phyloP scores from a whole-genome alignment of 2,113 vertebrate genomes.

The Tiliqua scincoides region DNA sequence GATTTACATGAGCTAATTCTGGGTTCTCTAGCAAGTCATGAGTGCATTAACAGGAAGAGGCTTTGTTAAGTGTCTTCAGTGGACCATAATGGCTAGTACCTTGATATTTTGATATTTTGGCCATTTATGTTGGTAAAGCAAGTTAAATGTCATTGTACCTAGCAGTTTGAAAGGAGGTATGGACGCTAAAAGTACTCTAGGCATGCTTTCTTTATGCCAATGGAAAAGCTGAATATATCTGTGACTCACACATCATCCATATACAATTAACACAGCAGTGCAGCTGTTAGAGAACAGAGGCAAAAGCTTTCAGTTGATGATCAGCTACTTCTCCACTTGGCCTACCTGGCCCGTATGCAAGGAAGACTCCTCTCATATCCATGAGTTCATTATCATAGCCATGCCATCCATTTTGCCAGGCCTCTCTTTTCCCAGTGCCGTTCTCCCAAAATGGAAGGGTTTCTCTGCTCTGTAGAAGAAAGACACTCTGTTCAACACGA shows the following conservation, averaged over 20 bases:
- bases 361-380: slow-evolving; percentile 92
- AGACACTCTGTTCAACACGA: background rate
- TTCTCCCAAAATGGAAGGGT: slow-evolving; percentile 92
- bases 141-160: background rate
- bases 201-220: background rate
- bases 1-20: background rate
- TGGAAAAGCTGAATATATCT: background rate
- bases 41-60: background rate
- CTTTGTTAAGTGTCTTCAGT: background rate
- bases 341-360: slow-evolving; percentile 92
- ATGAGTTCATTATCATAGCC: slow-evolving; percentile 93
- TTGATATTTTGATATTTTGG: background rate
- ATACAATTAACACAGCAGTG: background rate
- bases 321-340: background rate
- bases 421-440: slow-evolving; percentile 73
- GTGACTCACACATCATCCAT: no score
- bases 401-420: slow-evolving; percentile 94
- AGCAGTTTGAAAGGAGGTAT: background rate
- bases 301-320: background rate
- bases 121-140: background rate
- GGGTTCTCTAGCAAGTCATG: background rate
- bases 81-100: background rate
- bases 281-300: background rate
- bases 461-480: slow-evolving; percentile 80
- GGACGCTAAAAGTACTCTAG: background rate